These are phyloP conservation scores for Acanthacorydalis orientalis DNA, from an alignment of 2,888 invertebrate genomes.

Conservation along the genomic window DNA sequence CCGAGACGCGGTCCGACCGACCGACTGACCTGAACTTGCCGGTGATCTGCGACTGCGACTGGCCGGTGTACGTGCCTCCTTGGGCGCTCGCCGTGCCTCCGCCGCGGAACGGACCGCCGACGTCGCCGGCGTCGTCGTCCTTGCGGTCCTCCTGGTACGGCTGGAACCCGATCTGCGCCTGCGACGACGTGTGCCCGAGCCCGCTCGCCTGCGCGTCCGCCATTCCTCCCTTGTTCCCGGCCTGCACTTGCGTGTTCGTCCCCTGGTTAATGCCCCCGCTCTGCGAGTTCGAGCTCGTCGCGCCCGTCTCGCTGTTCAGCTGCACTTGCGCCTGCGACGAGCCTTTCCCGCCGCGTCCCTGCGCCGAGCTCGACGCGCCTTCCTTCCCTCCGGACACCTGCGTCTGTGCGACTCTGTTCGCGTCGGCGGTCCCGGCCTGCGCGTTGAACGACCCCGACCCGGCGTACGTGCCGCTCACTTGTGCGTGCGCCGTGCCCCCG, in stretches of 20 bases:
- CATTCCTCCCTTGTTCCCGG: conserved; percentile 65
- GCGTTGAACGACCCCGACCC: conserved; percentile 68
- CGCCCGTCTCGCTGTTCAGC: conserved; percentile 57
- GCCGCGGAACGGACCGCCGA: conserved; percentile 46
- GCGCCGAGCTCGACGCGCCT: conserved; percentile 58
- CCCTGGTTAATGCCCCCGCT: conserved; percentile 59
- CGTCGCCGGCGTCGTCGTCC: conserved; percentile 25
- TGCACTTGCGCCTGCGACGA: conserved; percentile 65
- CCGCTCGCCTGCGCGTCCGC: conserved; percentile 76
- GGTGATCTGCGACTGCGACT: conserved; percentile 68
- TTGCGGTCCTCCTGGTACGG: conserved; percentile 50
- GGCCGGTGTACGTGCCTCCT: conserved; percentile 55
- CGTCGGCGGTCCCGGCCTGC: conserved; percentile 62
- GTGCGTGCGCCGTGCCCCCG: conserved; percentile 62
- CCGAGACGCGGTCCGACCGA: too few relatives aligned
- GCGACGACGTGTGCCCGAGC: conserved; percentile 69
- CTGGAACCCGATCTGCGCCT: conserved; percentile 75
- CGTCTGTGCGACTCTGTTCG: conserved; percentile 50
- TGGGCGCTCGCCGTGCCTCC: conserved; percentile 67
- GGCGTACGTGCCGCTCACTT: conserved; percentile 65
- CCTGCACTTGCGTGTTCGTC: conserved; percentile 65
- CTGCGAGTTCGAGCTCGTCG: conserved; percentile 57
- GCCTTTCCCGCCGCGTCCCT: conserved; percentile 54
- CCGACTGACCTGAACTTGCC: conserved; percentile 64
- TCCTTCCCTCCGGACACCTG: conserved; percentile 55